A percentile compares a stretch with the other conserved stretches of the same genome.
These are phyloP conservation scores for Andrena marginata DNA, from an alignment of 2,888 invertebrate genomes.

Conservation along the genomic window DNA sequence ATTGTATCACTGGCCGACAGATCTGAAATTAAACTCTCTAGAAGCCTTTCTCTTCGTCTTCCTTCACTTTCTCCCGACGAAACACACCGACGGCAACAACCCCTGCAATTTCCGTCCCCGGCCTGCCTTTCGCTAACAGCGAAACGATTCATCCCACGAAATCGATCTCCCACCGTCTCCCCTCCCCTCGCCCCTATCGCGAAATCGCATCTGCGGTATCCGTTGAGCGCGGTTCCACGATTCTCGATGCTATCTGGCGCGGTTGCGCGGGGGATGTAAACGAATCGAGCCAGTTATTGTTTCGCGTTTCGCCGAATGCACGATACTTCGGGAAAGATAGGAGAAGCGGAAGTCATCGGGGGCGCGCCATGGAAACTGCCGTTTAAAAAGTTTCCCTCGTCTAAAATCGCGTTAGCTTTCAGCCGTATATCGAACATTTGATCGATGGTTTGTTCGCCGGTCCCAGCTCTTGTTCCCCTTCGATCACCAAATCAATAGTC, in stretches of 20 bases:
- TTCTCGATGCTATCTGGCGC: conserved; percentile 13
- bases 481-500: background rate
- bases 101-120: background rate
- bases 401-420: conserved; percentile 16
- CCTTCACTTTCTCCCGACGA: background rate
- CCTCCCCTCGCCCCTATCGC: background rate
- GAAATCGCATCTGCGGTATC: conserved; percentile 10
- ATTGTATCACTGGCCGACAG: background rate
- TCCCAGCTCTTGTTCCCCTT: background rate
- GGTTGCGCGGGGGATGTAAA: conserved; percentile 13
- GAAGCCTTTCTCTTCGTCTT: background rate
- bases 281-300: conserved; percentile 34
- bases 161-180: background rate
- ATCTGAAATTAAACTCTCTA: conserved; percentile 9
- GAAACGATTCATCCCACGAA: conserved; percentile 7
- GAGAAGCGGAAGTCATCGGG: conserved; percentile 29
- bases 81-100: background rate
- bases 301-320: conserved; percentile 13
- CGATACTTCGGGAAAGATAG: conserved; percentile 3
- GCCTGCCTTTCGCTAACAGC: conserved; percentile 11
- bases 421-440: background rate
- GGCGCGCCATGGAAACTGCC: background rate
- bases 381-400: conserved; percentile 24
- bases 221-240: conserved; percentile 21
- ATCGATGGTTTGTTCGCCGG: conserved; percentile 5